A percentile compares a stretch with the other conserved stretches of the same genome.
phyloP scores from a whole-genome alignment of 2,888 invertebrate genomes.

The Therioaphis trifolii region DNA sequence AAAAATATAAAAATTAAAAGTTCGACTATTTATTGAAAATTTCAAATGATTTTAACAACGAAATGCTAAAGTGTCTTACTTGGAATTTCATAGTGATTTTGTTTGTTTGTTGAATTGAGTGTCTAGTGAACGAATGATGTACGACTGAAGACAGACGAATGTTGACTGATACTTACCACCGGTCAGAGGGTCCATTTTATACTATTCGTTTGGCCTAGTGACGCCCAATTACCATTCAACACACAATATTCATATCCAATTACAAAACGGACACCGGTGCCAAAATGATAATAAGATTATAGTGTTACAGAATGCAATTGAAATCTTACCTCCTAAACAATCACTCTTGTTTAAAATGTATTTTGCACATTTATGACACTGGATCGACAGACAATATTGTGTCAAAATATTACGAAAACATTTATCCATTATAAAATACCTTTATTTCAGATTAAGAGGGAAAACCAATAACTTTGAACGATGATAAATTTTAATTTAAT shows the following conservation, averaged over 20 bases:
- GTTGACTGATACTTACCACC: conserved; percentile 40
- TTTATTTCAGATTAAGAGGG: too few relatives aligned
- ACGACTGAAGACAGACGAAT: conserved; percentile 1
- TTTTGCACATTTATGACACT: not conserved
- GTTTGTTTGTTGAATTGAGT: not conserved
- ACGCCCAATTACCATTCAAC: conserved; percentile 22
- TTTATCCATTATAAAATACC: too few relatives aligned
- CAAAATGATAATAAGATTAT: not conserved
- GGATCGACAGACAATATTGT: not conserved
- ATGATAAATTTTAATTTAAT: too few relatives aligned
- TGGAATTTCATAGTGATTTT: conserved; percentile 47
- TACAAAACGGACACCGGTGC: conserved; percentile 22
- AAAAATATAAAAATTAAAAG: too few relatives aligned
- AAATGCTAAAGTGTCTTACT: conserved; percentile 10
- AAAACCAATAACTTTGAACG: too few relatives aligned
- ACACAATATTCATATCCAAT: conserved; percentile 9
- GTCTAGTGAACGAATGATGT: not conserved
- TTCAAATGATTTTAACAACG: too few relatives aligned
- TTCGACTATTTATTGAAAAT: too few relatives aligned
- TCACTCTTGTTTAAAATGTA: not conserved
- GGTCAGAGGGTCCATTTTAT: conserved; percentile 29
- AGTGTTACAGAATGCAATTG: not conserved
- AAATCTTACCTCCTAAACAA: not conserved
- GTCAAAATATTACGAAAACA: too few relatives aligned
- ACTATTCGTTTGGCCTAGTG: conserved; percentile 5